These are phyloP conservation scores for Drosophila triauraria DNA, from an alignment of 1,140 invertebrate species.

Conservation along the genomic window DNA sequence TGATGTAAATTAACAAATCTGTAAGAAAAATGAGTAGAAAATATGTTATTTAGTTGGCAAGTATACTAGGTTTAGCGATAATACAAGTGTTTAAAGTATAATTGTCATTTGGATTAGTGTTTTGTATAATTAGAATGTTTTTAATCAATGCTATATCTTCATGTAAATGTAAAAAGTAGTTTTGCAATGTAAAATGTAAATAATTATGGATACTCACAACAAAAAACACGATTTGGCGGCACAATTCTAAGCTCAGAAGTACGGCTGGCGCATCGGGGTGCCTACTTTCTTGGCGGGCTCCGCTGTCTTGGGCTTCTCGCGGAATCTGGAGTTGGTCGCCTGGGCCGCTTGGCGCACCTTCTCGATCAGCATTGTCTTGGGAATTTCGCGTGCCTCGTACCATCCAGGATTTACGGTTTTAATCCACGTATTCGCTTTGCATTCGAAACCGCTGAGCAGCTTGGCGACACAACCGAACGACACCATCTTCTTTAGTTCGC, in stretches of 20 bases:
- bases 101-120: too few species aligned
- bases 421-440: conserved; percentile 31
- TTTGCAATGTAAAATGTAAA: not conserved
- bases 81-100: too few species aligned
- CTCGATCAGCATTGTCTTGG: conserved; percentile 33
- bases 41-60: not conserved
- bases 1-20: not conserved
- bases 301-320: not conserved
- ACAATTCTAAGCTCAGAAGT: not conserved
- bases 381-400: conserved; percentile 48
- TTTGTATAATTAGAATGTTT: too few species aligned
- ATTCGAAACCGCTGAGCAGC: conserved; percentile 23
- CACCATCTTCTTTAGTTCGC: conserved; percentile 23
- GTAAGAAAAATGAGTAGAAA: not conserved
- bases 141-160: too few species aligned
- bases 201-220: not conserved
- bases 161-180: not conserved
- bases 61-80: too few species aligned
- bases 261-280: not conserved
- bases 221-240: not conserved
- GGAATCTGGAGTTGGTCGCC: conserved; percentile 6
- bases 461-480: conserved; percentile 54
- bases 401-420: conserved; percentile 58
- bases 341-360: conserved; percentile 23
- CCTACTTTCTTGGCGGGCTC: not conserved